Evolutionary conservation across 1,140 invertebrate genomes (phyloP), one percentile per base, ranked within the genome.

Genomic region (Mamestra configurata): DNA sequence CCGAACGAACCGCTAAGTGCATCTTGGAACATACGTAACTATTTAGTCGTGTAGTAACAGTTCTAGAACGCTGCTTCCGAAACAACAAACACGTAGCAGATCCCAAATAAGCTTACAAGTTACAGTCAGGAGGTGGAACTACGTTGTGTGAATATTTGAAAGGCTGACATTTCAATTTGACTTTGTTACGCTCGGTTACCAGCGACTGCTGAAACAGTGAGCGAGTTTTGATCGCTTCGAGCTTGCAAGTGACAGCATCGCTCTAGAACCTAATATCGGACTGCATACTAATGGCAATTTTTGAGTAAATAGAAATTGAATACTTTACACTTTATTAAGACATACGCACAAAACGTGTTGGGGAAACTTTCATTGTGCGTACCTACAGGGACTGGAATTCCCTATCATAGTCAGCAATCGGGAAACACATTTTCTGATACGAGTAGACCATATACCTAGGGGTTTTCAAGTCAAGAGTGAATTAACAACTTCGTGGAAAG

Each of bases 111-210:
- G 24, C 57, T 68, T 37, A 77, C 68, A 51, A 72, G 20, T 57
- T 18, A 20, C 15, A n/a, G n/a, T n/a, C n/a, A 53, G 53, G 35
- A 55, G 55, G 79, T 49, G 31, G 20, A 24, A 31, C 70, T 55
- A 81, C 75, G 66, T 40, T 49, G 35, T 46, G 66, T 81, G 76
- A 81, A 82, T 77, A 83, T 89, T 90, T 89, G 85, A 86, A 87
- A 85, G 78, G 84, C 81, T 93, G 90, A 93, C 91, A 84, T 93
- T 91, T 89, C 90, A 93, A 92, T 93, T 89, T 89, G 83, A 91
- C 85, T 92, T 89, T 84, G 85, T 84, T 85, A 84, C 84, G 84
- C 84, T 87, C 77, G 79, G 81, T 80, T 70, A 61, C 79, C 73
- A 84, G 64, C 76, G 77, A 75, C 79, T 68, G 59, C 72, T 77